These are phyloP conservation scores for Osmerus eperlanus DNA, from an alignment of 2,113 vertebrate species.

Conservation along the genomic window DNA sequence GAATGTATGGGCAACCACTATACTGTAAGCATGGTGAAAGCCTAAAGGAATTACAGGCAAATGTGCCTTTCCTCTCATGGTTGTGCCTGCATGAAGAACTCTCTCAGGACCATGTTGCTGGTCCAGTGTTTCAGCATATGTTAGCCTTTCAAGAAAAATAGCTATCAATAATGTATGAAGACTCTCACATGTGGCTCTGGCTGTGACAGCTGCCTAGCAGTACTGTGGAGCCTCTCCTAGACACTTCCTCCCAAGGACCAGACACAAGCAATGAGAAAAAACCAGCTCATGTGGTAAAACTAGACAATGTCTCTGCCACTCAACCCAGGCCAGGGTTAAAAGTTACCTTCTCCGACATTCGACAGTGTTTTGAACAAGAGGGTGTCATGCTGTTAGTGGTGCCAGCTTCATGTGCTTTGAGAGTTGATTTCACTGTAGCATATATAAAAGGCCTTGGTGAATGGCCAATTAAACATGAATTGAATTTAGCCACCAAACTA, in stretches of 20 bases:
- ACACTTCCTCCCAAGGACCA: constrained; percentile 19
- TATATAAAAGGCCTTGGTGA: neutral
- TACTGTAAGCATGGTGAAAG: neutral
- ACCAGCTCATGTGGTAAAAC: constrained; percentile 23
- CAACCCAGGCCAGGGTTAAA: constrained; percentile 28
- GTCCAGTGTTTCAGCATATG: constrained; percentile 25
- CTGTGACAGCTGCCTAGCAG: constrained; percentile 9
- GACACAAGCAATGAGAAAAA: constrained; percentile 1
- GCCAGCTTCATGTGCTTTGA: no score
- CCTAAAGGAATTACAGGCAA: neutral
- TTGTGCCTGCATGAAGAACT: neutral
- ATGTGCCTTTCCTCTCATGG: neutral
- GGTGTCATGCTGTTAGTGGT: no score
- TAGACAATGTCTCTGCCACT: constrained; percentile 12
- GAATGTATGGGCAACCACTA: no score
- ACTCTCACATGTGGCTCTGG: constrained; percentile 39
- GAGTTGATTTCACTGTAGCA: no score
- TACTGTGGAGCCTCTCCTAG: constrained; percentile 17
- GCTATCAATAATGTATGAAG: constrained; percentile 56
- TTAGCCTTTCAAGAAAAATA: constrained; percentile 40
- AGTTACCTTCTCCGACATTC: constrained; percentile 13
- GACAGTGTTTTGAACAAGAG: neutral
- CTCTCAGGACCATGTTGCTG: constrained; percentile 8
- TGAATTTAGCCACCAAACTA: neutral
- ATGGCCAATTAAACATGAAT: neutral